Evolutionary conservation across 2,113 vertebrate species (phyloP).

Genomic region (Candoia aspera): DNA sequence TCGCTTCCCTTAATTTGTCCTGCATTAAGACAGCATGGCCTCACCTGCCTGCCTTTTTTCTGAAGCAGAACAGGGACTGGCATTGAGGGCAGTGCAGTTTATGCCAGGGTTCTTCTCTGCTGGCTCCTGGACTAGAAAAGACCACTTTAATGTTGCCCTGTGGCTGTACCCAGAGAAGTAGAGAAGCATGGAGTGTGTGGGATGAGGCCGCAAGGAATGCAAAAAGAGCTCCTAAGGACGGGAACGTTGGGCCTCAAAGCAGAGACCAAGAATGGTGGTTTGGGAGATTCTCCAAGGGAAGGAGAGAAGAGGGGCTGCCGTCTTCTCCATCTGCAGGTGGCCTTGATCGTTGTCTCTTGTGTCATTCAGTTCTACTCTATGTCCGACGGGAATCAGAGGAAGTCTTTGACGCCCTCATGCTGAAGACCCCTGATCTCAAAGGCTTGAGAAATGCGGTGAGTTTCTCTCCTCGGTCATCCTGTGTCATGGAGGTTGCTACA

Average conservation of each 20-base stretch:
- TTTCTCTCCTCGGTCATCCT: neutral
- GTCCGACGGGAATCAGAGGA: constrained; percentile 88
- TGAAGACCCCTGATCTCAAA: constrained; percentile 88
- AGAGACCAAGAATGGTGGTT: neutral
- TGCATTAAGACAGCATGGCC: neutral
- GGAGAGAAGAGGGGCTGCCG: too few species aligned
- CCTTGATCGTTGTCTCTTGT: neutral
- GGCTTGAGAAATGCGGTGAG: constrained; percentile 93
- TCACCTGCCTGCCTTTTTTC: neutral
- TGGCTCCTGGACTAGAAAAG: too few species aligned
- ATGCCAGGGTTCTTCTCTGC: neutral
- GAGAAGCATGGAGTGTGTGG: neutral
- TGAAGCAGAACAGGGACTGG: neutral
- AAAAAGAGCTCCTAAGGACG: neutral
- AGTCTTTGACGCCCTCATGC: constrained; percentile 96
- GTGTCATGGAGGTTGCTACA: neutral
- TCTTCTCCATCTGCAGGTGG: neutral
- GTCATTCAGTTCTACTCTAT: constrained; percentile 86
- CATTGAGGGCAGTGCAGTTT: neutral
- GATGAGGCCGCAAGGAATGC: neutral
- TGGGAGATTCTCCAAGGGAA: neutral
- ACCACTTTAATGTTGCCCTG: too few species aligned
- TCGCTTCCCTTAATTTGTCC: neutral
- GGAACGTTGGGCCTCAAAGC: neutral
- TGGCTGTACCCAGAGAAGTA: neutral